Evolutionary conservation across 2,888 invertebrate species (phyloP), one percentile per base, ranked within the genome.

Genomic region (Griposia aprilina): DNA sequence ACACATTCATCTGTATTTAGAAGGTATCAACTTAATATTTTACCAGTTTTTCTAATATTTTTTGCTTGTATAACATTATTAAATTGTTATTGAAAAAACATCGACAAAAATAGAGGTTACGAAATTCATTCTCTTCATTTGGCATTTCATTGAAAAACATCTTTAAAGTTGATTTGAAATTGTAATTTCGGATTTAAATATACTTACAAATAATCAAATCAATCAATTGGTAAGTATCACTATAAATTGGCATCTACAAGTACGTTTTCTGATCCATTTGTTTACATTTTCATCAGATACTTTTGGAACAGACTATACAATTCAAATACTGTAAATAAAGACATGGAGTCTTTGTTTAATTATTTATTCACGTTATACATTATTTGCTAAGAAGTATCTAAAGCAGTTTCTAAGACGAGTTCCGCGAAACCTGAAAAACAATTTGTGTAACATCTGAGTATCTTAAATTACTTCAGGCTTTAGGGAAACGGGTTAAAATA

Each of bases 311-410:
- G n/a, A 36, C 55, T 55, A n/a, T 17, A 52, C 7, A 55, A 63
- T 57, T 0, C 26, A 23, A 67, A 50, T 48, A 50, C 41, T 23
- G n/a, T n/a, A n/a, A n/a, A n/a, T 57, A 59, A 66, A 63, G 30
- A 36, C 36, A 50, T n/a, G n/a, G 6, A 60, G 30, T 52, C 30
- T 60, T 65, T 71, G 67, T 75, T 63, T 55, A 17, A 71, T 70
- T 68, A 55, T 17, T 30, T 36, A 41, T 11, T 45, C 15, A 3
- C 30, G 8, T 23, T 36, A 55, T 45, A 65, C 30, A 71, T 60
- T 76, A 76, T 70, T 76, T 26, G 36, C 50, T 80, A 23, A 45
- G 7, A 66, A 6, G 3, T 48, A 80, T 69, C 36, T 65, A 52
- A 63, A 72, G 30, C 59, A 70, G 73, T 69, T 41, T 30, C 55